Base-by-base conservation (phyloP, 2,888 invertebrate genomes). In the Platypus cylindrus region DNA sequence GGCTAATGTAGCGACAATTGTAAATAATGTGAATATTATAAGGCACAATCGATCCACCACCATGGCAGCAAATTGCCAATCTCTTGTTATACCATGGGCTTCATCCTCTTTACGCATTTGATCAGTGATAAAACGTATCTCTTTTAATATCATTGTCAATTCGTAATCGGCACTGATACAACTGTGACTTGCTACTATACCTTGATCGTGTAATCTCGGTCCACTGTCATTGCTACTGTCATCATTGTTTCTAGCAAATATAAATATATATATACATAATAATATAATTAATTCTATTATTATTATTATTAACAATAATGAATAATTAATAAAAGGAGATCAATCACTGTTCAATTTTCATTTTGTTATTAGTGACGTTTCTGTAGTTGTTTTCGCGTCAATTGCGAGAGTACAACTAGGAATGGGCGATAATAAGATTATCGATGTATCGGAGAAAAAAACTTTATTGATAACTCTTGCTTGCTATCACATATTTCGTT, bases 11-110 rank as follows among this genome's bases (percentile, higher is more conserved):
- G 90, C 89, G 70, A 90, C 80, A 75, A 90, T 86, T 71, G 91
- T 91, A 79, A 91, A 91, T 73, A 89, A 78, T 71, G 91, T 90
- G 81, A 95, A 95, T 75, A 93, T 83, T 76, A 93, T 90, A 79
- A 95, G 86, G 83, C 95, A 95, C 78, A 94, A 79, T 77, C 94
- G 83, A 79, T 95, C 95, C 73, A 95, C 90, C 71, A 95, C 94
- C 90, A 94, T 93, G 68, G 94, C 94, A 67, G 94, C 94, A 72
- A 94, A 95, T 74, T 93, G 93, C 95, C 95, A 95, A 80, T 94
- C 93, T 72, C 87, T 86, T 66, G 90, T 83, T 65, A 91, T 75
- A 67, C 87, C 89, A 66, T 83, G 80, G 59, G 86, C 83, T 65
- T 89, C 85, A 67, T 95, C 94, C 63, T 91, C 90, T 66, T 85